Conservation (phyloP, 2,888 invertebrate species). For the Macrosiphum euphorbiae region DNA sequence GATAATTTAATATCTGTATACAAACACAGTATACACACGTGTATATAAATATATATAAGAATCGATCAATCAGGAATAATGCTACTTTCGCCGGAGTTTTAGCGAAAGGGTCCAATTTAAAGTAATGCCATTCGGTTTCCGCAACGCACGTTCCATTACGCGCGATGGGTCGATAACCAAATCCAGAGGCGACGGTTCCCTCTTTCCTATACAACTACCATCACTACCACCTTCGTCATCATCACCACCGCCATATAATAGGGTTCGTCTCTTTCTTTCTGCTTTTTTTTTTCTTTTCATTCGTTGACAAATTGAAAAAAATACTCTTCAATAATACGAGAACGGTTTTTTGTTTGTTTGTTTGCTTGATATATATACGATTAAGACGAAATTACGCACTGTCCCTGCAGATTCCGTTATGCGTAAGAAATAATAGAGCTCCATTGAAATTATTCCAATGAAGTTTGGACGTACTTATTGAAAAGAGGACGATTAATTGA, state of each 20-base stretch:
- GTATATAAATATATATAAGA: background rate
- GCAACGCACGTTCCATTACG: constrained; percentile 56
- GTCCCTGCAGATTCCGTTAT: constrained; percentile 7
- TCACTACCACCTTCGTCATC: background rate
- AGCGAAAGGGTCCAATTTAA: constrained; percentile 59
- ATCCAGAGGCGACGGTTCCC: constrained; percentile 42
- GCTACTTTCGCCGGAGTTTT: constrained; percentile 61
- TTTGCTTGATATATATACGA: background rate
- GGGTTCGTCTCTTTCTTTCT: constrained; percentile 45
- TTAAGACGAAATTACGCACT: constrained; percentile 35
- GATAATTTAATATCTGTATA: constrained; percentile 55
- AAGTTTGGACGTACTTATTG: background rate
- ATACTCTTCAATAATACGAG: background rate
- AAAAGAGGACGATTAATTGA: background rate
- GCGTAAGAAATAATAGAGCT: background rate
- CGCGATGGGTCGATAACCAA: constrained; percentile 60
- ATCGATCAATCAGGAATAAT: constrained; percentile 63
- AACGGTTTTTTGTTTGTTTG: background rate
- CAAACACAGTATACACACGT: background rate
- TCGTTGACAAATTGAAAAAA: constrained; percentile 48
- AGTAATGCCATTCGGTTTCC: constrained; percentile 59
- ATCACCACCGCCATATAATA: constrained; percentile 16
- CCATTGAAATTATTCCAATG: background rate
- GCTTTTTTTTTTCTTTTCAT: constrained; percentile 48
- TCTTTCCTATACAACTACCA: background rate